A percentile compares a stretch with the other conserved stretches of the same genome.
Conservation (phyloP, 2,888 invertebrate genomes). For the Tiphia femorata region DNA sequence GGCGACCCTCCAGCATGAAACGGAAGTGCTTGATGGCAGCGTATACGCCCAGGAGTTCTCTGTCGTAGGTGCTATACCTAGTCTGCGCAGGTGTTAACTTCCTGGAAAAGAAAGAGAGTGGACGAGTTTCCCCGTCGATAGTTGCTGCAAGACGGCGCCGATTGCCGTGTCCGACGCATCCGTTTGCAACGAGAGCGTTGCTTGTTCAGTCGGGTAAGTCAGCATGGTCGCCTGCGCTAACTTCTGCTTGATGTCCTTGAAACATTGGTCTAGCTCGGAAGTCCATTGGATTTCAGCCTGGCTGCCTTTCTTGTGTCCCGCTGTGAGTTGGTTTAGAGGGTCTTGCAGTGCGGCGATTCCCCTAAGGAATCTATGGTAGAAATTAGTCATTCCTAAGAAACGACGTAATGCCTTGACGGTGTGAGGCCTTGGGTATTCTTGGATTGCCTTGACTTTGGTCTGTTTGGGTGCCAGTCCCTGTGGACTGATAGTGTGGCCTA, state of each 20-base stretch:
- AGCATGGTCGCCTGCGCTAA: slow-evolving; percentile 9
- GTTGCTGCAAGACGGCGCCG: slow-evolving; percentile 25
- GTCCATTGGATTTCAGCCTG: slow-evolving; percentile 24
- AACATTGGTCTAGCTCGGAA: slow-evolving; percentile 15
- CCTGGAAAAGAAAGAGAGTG: slow-evolving; percentile 21
- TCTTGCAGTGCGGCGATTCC: not conserved
- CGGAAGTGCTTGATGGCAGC: not conserved
- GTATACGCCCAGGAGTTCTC: slow-evolving; percentile 22
- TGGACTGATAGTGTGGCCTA: not conserved
- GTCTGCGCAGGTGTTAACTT: slow-evolving; percentile 23
- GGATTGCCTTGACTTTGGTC: not conserved
- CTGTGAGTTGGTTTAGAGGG: not conserved
- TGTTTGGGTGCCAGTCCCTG: not conserved
- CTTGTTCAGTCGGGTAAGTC: slow-evolving; percentile 14
- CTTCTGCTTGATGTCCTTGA: slow-evolving; percentile 19
- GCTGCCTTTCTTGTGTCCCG: slow-evolving; percentile 19
- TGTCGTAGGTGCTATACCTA: slow-evolving; percentile 39
- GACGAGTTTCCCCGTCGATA: slow-evolving; percentile 2
- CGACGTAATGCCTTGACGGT: slow-evolving; percentile 23
- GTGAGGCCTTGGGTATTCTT: slow-evolving; percentile 1
- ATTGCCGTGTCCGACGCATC: slow-evolving; percentile 33
- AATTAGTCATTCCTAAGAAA: slow-evolving; percentile 38
- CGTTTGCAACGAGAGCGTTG: slow-evolving; percentile 14
- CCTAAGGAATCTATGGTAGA: slow-evolving; percentile 22
- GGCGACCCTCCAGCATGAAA: slow-evolving; percentile 10